Percentiles rank a stretch among this genome's conserved stretches.
These are phyloP conservation scores for Chionoecetes opilio DNA, from an alignment of 1,140 invertebrate species.

Conservation along the genomic window DNA sequence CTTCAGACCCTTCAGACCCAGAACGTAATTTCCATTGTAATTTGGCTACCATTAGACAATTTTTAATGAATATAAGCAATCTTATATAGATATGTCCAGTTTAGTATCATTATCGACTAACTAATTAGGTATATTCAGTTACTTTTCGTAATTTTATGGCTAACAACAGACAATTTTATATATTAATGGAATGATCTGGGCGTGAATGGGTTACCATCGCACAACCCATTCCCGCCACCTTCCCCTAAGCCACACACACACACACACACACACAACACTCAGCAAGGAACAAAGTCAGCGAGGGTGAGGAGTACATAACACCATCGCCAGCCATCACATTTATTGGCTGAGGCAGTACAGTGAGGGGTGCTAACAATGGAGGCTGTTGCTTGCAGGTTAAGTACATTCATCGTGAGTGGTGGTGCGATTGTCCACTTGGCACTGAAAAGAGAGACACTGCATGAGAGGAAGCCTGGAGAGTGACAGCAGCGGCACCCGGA, in stretches of 20 bases:
- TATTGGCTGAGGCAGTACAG: neutral
- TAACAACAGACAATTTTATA: too few relatives aligned
- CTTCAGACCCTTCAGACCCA: too few relatives aligned
- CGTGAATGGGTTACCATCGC: neutral
- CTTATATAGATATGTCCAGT: too few relatives aligned
- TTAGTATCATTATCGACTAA: too few relatives aligned
- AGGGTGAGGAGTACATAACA: constrained; percentile 41
- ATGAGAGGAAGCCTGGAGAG: constrained; percentile 64
- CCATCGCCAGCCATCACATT: neutral
- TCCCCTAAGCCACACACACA: neutral
- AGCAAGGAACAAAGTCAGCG: constrained; percentile 76
- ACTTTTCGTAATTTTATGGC: too few relatives aligned
- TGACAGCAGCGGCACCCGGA: constrained; percentile 48
- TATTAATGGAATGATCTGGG: too few relatives aligned
- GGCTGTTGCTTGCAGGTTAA: constrained; percentile 72
- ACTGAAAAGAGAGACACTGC: constrained; percentile 74
- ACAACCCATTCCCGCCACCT: neutral
- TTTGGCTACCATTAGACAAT: too few relatives aligned
- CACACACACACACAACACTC: constrained; percentile 31
- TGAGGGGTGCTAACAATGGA: constrained; percentile 3
- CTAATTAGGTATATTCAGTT: too few relatives aligned
- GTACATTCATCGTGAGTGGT: constrained; percentile 63
- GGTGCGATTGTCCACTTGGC: constrained; percentile 44
- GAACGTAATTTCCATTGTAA: too few relatives aligned
- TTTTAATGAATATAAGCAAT: too few relatives aligned